Conservation (phyloP, 2,888 invertebrate species). For the Bembecia ichneumoniformis region DNA sequence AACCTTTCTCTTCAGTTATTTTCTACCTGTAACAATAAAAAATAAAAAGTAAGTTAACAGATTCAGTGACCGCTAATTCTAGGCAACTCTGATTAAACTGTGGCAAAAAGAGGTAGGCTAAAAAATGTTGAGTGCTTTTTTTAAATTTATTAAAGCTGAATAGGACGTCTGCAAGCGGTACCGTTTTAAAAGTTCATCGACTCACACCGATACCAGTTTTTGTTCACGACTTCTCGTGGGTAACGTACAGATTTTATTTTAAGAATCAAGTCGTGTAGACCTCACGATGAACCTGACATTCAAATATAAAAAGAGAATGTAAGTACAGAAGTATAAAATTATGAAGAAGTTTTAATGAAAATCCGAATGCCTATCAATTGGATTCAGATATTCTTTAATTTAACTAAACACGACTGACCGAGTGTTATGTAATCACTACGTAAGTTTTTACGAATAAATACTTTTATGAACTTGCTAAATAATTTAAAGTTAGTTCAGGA, state of each 20-base stretch:
- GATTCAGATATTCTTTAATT: too few relatives aligned
- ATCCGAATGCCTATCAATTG: too few relatives aligned
- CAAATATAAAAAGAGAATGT: too few relatives aligned
- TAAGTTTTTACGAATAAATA: too few relatives aligned
- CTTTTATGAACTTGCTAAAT: too few relatives aligned
- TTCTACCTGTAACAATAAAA: neutral
- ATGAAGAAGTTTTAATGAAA: too few relatives aligned
- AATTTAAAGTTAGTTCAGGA: too few relatives aligned
- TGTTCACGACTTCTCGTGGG: neutral
- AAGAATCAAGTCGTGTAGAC: neutral
- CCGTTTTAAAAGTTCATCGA: neutral
- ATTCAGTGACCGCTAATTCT: neutral
- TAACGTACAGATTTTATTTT: neutral
- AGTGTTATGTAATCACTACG: too few relatives aligned
- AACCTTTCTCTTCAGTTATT: neutral
- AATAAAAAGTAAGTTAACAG: neutral
- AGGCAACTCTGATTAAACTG: neutral
- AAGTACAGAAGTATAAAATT: too few relatives aligned
- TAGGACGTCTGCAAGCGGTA: neutral
- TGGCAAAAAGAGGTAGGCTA: neutral
- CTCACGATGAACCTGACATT: too few relatives aligned
- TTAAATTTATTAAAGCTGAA: neutral
- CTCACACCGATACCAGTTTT: neutral
- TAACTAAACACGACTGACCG: too few relatives aligned
- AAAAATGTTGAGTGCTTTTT: neutral